Percentiles rank a stretch among this genome's conserved stretches.
These are phyloP conservation scores for Oncorhynchus mykiss DNA, from an alignment of 2,113 vertebrate genomes.

Conservation along the genomic window DNA sequence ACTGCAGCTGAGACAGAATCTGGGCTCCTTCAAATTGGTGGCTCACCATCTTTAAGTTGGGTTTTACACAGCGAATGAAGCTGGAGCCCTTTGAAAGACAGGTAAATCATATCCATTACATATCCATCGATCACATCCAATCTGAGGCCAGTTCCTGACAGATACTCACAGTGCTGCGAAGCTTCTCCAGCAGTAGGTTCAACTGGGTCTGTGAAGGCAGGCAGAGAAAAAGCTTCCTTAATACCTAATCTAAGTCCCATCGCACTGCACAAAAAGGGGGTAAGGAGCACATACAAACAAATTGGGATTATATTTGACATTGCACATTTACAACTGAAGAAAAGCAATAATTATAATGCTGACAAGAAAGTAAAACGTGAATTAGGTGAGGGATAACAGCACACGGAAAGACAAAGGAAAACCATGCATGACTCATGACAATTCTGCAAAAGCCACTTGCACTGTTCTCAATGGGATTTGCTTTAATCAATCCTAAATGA, in stretches of 20 bases:
- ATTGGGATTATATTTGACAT: too few relatives aligned
- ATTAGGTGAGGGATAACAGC: background rate
- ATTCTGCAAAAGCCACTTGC: too few relatives aligned
- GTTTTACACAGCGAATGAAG: slow-evolving; percentile 98
- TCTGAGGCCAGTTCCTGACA: background rate
- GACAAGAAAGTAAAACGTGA: too few relatives aligned
- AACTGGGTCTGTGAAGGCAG: slow-evolving; percentile 86
- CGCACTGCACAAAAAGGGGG: too few relatives aligned
- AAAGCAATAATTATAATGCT: too few relatives aligned
- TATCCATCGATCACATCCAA: background rate
- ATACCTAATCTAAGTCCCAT: slow-evolving; percentile 56
- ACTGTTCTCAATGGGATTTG: too few relatives aligned
- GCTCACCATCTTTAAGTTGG: slow-evolving; percentile 98
- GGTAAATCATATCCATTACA: background rate
- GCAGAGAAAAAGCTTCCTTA: slow-evolving; percentile 74
- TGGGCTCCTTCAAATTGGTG: slow-evolving; percentile 97
- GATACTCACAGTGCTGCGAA: slow-evolving; percentile 93
- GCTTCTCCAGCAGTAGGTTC: slow-evolving; percentile 94
- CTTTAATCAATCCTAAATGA: too few relatives aligned
- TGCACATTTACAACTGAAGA: too few relatives aligned
- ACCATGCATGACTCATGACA: too few relatives aligned
- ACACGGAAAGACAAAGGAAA: background rate
- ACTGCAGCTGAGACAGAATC: slow-evolving; percentile 97
- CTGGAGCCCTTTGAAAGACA: slow-evolving; percentile 85
- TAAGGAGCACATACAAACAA: too few relatives aligned